A percentile compares a stretch with the other conserved stretches of the same genome.
These are phyloP conservation scores for Neuroterus valhalla DNA, from an alignment of 1,140 invertebrate genomes.

Conservation along the genomic window DNA sequence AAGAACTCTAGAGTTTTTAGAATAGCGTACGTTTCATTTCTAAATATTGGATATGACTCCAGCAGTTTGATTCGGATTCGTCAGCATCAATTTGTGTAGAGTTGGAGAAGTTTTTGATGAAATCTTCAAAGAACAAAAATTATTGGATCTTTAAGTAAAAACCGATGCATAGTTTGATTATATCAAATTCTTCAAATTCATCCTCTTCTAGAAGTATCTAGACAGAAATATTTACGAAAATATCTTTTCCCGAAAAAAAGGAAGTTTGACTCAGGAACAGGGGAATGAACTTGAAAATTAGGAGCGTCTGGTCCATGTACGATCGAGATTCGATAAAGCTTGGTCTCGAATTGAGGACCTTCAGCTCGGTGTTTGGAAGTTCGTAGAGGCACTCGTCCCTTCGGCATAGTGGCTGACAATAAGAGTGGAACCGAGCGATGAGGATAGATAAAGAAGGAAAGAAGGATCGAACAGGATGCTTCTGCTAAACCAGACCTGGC, in stretches of 20 bases:
- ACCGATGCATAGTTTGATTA: too few species aligned
- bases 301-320: conserved; percentile 1
- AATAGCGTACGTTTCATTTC: too few species aligned
- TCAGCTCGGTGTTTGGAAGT: conserved; percentile 14
- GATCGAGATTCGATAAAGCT: conserved; percentile 23
- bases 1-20: too few species aligned
- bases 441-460: not conserved
- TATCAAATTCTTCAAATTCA: too few species aligned
- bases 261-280: conserved; percentile 1
- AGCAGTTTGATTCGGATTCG: too few species aligned
- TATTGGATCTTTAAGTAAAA: too few species aligned
- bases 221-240: not conserved
- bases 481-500: not conserved
- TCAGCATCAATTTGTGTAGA: too few species aligned
- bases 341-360: conserved; percentile 7
- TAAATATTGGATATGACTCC: too few species aligned
- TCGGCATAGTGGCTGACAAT: conserved; percentile 9
- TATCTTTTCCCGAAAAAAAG: not conserved
- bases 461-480: not conserved
- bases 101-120: too few species aligned
- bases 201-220: too few species aligned
- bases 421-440: not conserved
- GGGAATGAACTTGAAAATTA: conserved; percentile 21
- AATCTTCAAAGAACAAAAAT: too few species aligned
- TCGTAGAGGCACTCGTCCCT: conserved; percentile 3